Evolutionary conservation across 2,888 invertebrate genomes (phyloP).

Genomic region (Synergus japonicus): DNA sequence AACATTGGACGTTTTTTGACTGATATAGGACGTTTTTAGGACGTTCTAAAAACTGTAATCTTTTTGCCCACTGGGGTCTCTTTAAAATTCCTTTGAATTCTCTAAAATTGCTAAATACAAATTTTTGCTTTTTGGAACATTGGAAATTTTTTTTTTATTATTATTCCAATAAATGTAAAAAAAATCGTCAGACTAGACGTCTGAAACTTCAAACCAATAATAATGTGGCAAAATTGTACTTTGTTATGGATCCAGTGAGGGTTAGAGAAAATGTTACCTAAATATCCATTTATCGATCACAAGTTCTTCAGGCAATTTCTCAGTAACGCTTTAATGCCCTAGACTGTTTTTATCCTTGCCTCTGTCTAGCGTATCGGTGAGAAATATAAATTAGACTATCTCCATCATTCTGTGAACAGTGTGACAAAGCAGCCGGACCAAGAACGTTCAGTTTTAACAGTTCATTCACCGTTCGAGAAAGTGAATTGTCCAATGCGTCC

Average conservation of each 20-base stretch:
- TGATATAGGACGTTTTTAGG: too few species aligned
- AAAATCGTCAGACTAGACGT: too few species aligned
- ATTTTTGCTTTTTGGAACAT: too few species aligned
- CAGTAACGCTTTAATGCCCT: constrained; percentile 76
- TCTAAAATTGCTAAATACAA: too few species aligned
- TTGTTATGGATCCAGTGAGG: background rate
- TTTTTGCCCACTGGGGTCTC: too few species aligned
- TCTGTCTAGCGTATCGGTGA: constrained; percentile 55
- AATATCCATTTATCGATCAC: background rate
- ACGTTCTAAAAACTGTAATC: too few species aligned
- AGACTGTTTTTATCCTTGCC: constrained; percentile 83
- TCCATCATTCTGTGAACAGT: constrained; percentile 66
- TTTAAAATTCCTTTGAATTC: too few species aligned
- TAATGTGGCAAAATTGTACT: background rate
- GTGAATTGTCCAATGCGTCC: background rate
- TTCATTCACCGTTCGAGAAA: background rate
- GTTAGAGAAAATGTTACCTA: background rate
- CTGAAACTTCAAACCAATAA: too few species aligned
- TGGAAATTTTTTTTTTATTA: too few species aligned
- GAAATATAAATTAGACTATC: constrained; percentile 74
- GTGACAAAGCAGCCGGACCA: constrained; percentile 49
- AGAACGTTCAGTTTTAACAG: background rate
- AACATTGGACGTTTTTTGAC: too few species aligned
- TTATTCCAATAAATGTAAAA: too few species aligned
- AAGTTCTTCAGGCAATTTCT: background rate